Percentiles rank a stretch among this genome's conserved stretches.
phyloP scores from a whole-genome alignment of 2,797 vertebrate genomes.

The Galaxias olidus region DNA sequence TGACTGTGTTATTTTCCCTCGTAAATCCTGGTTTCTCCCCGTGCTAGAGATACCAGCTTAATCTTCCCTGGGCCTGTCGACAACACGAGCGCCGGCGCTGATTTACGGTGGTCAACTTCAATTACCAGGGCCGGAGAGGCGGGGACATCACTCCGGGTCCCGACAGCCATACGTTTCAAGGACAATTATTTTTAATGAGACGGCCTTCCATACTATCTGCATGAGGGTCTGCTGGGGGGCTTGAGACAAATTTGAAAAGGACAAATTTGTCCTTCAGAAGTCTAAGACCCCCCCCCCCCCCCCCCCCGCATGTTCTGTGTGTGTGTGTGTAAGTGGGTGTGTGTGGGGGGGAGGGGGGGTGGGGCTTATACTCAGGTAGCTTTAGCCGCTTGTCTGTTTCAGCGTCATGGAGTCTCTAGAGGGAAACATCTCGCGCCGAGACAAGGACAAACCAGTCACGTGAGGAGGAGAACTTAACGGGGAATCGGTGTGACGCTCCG shows the following conservation, averaged over 20 bases:
- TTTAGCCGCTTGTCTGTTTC: too few relatives aligned
- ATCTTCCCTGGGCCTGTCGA: slow-evolving; percentile 58
- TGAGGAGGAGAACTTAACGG: too few relatives aligned
- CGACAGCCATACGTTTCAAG: slow-evolving; percentile 65
- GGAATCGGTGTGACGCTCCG: too few relatives aligned
- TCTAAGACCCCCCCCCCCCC: slow-evolving; percentile 14
- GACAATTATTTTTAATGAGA: slow-evolving; percentile 75
- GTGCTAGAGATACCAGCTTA: slow-evolving; percentile 56
- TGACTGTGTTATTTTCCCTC: slow-evolving; percentile 53
- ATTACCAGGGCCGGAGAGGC: slow-evolving; percentile 57
- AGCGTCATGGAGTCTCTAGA: too few relatives aligned
- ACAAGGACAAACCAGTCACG: too few relatives aligned
- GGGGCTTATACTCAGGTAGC: too few relatives aligned
- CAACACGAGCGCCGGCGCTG: slow-evolving; percentile 49
- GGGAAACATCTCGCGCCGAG: too few relatives aligned
- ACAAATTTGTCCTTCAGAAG: slow-evolving; percentile 66
- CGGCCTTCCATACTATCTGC: slow-evolving; percentile 65
- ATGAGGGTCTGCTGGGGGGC: slow-evolving; percentile 59
- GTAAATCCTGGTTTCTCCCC: slow-evolving; percentile 64
- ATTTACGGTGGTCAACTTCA: slow-evolving; percentile 72
- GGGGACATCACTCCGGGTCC: slow-evolving; percentile 62
- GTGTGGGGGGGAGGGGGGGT: too few relatives aligned
- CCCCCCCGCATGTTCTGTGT: slow-evolving; percentile 11
- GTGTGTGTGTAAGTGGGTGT: too few relatives aligned
- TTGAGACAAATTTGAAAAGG: too few relatives aligned